These are phyloP conservation scores for Urocolius indicus DNA, from an alignment of 2,113 vertebrate species.

Conservation along the genomic window DNA sequence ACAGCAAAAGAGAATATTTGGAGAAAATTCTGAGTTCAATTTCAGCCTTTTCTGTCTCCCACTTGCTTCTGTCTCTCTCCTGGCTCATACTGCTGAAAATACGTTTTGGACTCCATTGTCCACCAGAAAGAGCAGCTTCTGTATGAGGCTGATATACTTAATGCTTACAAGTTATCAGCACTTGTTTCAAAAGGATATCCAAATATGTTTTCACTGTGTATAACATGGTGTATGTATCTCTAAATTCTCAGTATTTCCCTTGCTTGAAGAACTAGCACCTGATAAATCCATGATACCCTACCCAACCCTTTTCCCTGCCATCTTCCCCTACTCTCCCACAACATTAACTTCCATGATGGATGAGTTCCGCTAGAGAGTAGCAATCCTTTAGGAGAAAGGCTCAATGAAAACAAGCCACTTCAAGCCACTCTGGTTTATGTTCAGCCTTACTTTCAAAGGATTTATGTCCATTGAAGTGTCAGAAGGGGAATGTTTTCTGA, in stretches of 20 bases:
- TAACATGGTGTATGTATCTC: no score
- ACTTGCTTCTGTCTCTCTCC: background rate
- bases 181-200: background rate
- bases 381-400: background rate
- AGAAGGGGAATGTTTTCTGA: background rate
- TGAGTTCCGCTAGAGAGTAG: background rate
- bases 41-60: background rate
- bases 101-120: background rate
- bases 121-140: background rate
- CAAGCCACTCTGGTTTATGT: background rate
- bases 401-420: background rate
- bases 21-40: background rate
- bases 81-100: background rate
- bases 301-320: background rate
- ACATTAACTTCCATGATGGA: background rate
- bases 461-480: background rate
- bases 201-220: rapidly evolving
- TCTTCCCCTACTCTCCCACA: background rate
- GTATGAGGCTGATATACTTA: no score
- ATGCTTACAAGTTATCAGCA: background rate
- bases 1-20: background rate
- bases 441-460: background rate
- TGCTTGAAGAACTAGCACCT: background rate
- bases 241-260: background rate
- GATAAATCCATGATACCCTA: background rate